These are phyloP conservation scores for Ammodytes marinus DNA, from an alignment of 2,113 vertebrate species.

Conservation along the genomic window DNA sequence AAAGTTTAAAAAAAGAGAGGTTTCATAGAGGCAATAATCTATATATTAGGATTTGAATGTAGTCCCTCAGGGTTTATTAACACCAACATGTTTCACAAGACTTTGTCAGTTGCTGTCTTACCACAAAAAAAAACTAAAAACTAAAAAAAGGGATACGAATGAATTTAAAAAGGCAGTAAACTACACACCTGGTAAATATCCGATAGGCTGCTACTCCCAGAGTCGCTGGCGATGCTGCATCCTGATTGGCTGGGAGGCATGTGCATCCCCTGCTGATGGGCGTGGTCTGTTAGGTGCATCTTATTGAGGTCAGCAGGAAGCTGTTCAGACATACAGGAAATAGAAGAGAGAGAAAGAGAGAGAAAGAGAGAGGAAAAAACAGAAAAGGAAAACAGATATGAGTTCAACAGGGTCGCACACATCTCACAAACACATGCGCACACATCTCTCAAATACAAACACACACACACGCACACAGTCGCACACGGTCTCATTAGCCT, in stretches of 20 bases:
- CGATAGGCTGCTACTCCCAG: slow-evolving; percentile 98
- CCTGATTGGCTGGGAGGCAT: slow-evolving; percentile 96
- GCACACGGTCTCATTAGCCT: slow-evolving; percentile 32
- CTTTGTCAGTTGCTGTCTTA: too few species aligned
- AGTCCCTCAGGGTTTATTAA: background rate
- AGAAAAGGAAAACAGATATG: slow-evolving; percentile 5
- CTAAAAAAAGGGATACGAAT: background rate
- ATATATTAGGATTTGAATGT: background rate
- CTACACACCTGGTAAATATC: slow-evolving; percentile 95
- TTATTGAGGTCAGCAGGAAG: slow-evolving; percentile 97
- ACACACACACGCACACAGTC: background rate
- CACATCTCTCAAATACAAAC: background rate
- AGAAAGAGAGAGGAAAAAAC: slow-evolving; percentile 5
- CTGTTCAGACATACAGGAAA: slow-evolving; percentile 82
- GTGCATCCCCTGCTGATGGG: slow-evolving; percentile 92
- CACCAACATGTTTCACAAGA: background rate
- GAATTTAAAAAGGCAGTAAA: background rate
- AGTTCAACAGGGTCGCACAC: slow-evolving; percentile 39
- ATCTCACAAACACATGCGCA: background rate
- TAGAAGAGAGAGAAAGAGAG: slow-evolving; percentile 1
- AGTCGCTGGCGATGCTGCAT: slow-evolving; percentile 97
- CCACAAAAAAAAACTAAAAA: background rate
- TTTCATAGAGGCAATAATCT: background rate
- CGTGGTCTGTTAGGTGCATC: slow-evolving; percentile 95
- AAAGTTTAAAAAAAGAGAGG: background rate